phyloP scores from a whole-genome alignment of 2,113 vertebrate genomes.

The Callaeas wilsoni region DNA sequence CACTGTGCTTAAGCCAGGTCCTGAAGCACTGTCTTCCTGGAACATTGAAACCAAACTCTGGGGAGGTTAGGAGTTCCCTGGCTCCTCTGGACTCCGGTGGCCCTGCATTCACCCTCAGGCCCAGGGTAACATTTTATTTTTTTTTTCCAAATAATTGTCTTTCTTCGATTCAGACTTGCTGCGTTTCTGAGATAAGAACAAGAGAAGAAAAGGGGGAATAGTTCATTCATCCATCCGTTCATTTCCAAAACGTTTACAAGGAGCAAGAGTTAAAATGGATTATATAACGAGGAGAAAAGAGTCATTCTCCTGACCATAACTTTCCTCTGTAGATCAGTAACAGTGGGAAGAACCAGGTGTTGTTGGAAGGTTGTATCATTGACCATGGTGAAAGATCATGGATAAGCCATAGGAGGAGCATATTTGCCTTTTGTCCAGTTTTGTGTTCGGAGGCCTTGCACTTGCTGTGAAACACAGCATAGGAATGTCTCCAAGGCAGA shows the following conservation, averaged over 20 bases:
- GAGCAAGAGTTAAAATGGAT: background rate
- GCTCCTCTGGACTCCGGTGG: background rate
- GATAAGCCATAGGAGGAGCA: background rate
- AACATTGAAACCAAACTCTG: background rate
- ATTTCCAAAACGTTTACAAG: background rate
- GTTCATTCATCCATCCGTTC: background rate
- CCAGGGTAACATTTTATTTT: background rate
- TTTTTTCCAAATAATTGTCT: background rate
- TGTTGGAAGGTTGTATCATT: constrained; percentile 14
- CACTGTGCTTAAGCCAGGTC: background rate
- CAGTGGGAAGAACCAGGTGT: background rate
- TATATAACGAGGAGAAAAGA: background rate
- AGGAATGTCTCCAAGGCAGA: background rate
- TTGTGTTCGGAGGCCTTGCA: background rate
- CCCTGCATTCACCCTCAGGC: background rate
- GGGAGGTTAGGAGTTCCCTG: background rate
- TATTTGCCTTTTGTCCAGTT: background rate
- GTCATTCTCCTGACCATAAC: background rate
- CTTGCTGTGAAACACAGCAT: background rate
- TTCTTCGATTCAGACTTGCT: background rate
- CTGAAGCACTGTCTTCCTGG: background rate
- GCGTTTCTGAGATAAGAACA: background rate
- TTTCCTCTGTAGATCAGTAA: constrained; percentile 32
- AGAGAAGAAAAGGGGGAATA: background rate
- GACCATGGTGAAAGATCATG: background rate